These are phyloP conservation scores for Ylistrum balloti DNA, from an alignment of 1,140 invertebrate genomes.

Conservation along the genomic window DNA sequence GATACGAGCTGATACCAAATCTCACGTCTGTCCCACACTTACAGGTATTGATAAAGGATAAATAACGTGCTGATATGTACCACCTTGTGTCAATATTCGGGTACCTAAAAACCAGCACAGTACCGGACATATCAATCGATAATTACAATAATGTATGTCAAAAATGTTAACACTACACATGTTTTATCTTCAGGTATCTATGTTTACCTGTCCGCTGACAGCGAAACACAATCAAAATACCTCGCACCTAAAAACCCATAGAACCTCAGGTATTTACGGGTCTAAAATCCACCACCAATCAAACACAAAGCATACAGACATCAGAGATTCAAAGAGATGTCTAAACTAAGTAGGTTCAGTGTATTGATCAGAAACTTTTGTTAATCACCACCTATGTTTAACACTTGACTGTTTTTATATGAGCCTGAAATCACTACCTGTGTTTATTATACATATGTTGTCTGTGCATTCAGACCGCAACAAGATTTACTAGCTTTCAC, in stretches of 20 bases:
- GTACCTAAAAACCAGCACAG: conserved; percentile 33
- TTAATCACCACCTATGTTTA: background rate
- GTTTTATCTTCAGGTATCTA: conserved; percentile 10
- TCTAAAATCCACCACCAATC: background rate
- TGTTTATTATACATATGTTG: background rate
- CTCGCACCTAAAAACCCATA: background rate
- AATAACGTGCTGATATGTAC: background rate
- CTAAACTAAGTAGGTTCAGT: background rate
- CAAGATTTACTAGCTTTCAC: conserved; percentile 9
- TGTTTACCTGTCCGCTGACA: background rate
- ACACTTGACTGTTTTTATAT: background rate
- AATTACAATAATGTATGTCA: conserved; percentile 36
- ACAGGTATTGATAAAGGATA: conserved; percentile 19
- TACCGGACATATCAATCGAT: background rate
- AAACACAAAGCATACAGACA: background rate
- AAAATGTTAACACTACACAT: conserved; percentile 10
- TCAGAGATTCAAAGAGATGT: background rate
- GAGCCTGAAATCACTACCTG: background rate
- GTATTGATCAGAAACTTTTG: background rate
- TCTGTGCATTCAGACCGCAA: background rate
- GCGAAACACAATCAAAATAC: conserved; percentile 23
- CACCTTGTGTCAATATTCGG: conserved; percentile 14
- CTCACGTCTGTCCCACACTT: background rate
- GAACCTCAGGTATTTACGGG: conserved; percentile 20
- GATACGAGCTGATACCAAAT: background rate